Evolutionary conservation across 2,888 invertebrate genomes (phyloP).

Genomic region (Lepidochrysops patricia): DNA sequence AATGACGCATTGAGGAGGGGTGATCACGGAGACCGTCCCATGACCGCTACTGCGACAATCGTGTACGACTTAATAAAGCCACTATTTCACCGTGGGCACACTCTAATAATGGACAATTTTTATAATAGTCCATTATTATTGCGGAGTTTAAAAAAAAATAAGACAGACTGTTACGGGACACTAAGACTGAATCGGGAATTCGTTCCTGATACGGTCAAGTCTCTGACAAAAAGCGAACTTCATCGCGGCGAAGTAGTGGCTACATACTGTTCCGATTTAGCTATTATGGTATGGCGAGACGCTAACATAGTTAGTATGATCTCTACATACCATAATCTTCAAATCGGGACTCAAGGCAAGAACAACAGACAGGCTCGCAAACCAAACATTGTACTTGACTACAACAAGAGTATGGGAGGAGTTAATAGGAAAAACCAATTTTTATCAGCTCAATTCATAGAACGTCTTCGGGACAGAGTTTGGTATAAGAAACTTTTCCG

Average conservation of each 20-base stretch:
- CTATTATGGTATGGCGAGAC: constrained; percentile 43
- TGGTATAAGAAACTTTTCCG: constrained; percentile 29
- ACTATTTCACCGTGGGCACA: constrained; percentile 22
- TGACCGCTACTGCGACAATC: constrained; percentile 25
- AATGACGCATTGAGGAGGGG: background rate
- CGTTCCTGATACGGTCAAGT: constrained; percentile 24
- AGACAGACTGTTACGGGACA: constrained; percentile 26
- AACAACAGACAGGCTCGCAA: constrained; percentile 18
- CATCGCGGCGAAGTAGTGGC: constrained; percentile 25
- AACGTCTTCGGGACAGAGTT: constrained; percentile 18
- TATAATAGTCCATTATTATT: constrained; percentile 30
- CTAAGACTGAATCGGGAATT: constrained; percentile 26
- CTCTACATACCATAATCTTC: constrained; percentile 22
- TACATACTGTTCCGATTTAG: constrained; percentile 26
- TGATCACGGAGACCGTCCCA: constrained; percentile 15
- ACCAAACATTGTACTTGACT: constrained; percentile 24
- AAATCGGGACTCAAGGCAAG: constrained; percentile 16
- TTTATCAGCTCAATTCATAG: constrained; percentile 28
- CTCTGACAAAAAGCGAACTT: constrained; percentile 24
- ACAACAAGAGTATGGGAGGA: constrained; percentile 31
- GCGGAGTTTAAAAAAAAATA: constrained; percentile 22
- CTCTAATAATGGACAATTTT: constrained; percentile 30
- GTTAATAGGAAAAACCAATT: constrained; percentile 31
- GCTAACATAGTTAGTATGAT: constrained; percentile 26
- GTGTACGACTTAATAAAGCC: constrained; percentile 24